A percentile compares a stretch with the other conserved stretches of the same genome.
These are phyloP conservation scores for Peromyscus aztecus DNA, from an alignment of 2,797 vertebrate species.

Conservation along the genomic window DNA sequence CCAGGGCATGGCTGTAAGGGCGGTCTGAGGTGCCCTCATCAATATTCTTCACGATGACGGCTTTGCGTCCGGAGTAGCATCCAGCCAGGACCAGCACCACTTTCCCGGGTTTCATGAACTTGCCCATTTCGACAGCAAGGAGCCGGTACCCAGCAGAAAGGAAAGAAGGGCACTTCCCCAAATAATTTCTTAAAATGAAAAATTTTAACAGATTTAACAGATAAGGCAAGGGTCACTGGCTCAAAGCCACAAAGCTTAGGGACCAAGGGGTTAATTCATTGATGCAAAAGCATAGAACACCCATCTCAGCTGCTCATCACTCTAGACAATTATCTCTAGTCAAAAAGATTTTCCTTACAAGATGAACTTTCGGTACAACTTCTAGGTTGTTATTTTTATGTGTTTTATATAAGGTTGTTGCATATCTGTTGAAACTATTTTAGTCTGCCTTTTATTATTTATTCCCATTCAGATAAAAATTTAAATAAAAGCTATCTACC, in stretches of 20 bases:
- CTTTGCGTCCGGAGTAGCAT: too few relatives aligned
- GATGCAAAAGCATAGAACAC: not conserved
- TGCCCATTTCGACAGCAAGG: too few relatives aligned
- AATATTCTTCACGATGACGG: too few relatives aligned
- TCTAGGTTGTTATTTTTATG: slow-evolving; percentile 17
- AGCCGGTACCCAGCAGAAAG: too few relatives aligned
- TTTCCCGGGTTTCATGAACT: too few relatives aligned
- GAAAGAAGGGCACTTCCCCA: too few relatives aligned
- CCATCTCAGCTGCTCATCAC: not conserved
- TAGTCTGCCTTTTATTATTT: slow-evolving; percentile 67
- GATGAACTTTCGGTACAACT: not conserved
- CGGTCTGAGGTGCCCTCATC: too few relatives aligned
- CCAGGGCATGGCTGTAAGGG: too few relatives aligned
- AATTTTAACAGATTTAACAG: not conserved
- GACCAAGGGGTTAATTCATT: not conserved
- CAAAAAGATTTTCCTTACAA: not conserved
- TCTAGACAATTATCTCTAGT: not conserved
- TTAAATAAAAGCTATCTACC: slow-evolving; percentile 74
- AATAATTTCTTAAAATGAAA: not conserved
- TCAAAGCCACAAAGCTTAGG: not conserved
- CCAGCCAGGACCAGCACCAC: too few relatives aligned
- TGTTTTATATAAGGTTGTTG: slow-evolving; percentile 54
- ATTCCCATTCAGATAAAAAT: slow-evolving; percentile 78
- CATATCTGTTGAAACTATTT: slow-evolving; percentile 69
- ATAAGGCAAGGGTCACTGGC: not conserved